A percentile compares a stretch with the other conserved stretches of the same genome.
Conservation (phyloP, 2,888 invertebrate genomes). For the Drosophila kuntzei region DNA sequence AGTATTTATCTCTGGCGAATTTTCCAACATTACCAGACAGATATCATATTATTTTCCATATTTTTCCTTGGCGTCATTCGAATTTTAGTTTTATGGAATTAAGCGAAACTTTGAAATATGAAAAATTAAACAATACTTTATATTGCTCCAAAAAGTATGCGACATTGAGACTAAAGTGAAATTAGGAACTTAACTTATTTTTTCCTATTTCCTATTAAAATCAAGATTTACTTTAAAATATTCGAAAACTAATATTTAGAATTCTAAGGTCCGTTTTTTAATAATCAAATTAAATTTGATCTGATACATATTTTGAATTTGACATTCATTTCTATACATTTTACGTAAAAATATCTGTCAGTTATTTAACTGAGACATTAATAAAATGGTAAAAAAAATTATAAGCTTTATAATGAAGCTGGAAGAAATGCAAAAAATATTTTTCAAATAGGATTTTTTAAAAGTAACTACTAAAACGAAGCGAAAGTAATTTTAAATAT, state of each 20-base stretch:
- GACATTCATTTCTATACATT: neutral
- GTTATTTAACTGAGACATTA: neutral
- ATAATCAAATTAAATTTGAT: too few relatives aligned
- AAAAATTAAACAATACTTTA: neutral
- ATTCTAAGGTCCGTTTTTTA: too few relatives aligned
- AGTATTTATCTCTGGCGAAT: neutral
- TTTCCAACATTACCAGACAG: neutral
- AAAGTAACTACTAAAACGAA: neutral
- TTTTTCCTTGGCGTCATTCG: neutral
- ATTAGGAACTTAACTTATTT: neutral
- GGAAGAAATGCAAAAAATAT: neutral
- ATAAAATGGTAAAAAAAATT: too few relatives aligned
- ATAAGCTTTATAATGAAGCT: too few relatives aligned
- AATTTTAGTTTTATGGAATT: neutral
- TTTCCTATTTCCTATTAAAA: too few relatives aligned
- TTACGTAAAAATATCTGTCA: neutral
- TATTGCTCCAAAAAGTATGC: neutral
- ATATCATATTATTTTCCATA: too few relatives aligned
- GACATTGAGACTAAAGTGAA: neutral
- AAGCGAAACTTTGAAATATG: too few relatives aligned
- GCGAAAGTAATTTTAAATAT: slow-evolving; percentile 7
- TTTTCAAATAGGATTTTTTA: neutral
- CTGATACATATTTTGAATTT: too few relatives aligned
- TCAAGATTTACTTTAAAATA: too few relatives aligned
- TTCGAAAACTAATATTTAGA: too few relatives aligned